These are phyloP conservation scores for Tauraco hartlaubi DNA, from an alignment of 2,797 vertebrate genomes.

Conservation along the genomic window DNA sequence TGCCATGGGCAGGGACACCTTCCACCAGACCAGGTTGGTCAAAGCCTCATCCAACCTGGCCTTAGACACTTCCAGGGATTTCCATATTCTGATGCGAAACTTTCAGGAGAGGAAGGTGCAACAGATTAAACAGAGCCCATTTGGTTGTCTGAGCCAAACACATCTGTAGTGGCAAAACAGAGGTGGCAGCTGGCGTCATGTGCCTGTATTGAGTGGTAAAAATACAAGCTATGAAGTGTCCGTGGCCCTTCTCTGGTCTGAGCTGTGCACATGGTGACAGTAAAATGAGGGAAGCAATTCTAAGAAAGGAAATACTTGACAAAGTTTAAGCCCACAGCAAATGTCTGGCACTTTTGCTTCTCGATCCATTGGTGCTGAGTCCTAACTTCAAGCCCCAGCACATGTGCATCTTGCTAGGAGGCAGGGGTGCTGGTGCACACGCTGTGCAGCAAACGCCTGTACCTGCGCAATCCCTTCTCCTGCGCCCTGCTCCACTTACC, in stretches of 20 bases:
- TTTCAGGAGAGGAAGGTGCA: neutral
- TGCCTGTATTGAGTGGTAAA: accelerated
- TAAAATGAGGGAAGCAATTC: neutral
- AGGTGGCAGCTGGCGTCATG: neutral
- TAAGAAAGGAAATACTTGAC: neutral
- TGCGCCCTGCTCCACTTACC: neutral
- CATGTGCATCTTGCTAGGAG: accelerated
- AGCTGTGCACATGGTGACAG: accelerated
- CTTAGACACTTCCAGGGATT: no score
- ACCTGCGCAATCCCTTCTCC: neutral
- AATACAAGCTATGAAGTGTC: accelerated
- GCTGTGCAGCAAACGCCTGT: neutral
- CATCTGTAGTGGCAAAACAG: accelerated
- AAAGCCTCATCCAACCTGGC: no score
- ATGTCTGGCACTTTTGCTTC: neutral
- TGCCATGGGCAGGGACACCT: no score
- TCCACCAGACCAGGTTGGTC: no score
- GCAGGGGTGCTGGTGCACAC: neutral
- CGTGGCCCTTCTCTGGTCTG: neutral
- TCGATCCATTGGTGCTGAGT: neutral
- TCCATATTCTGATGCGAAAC: neutral
- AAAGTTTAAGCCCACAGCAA: neutral
- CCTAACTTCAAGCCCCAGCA: neutral
- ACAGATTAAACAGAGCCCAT: neutral
- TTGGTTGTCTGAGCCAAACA: neutral